Percentiles rank a stretch among this genome's conserved stretches.
Evolutionary conservation across 2,113 vertebrate genomes (phyloP).

Genomic region (Elaphurus davidianus): DNA sequence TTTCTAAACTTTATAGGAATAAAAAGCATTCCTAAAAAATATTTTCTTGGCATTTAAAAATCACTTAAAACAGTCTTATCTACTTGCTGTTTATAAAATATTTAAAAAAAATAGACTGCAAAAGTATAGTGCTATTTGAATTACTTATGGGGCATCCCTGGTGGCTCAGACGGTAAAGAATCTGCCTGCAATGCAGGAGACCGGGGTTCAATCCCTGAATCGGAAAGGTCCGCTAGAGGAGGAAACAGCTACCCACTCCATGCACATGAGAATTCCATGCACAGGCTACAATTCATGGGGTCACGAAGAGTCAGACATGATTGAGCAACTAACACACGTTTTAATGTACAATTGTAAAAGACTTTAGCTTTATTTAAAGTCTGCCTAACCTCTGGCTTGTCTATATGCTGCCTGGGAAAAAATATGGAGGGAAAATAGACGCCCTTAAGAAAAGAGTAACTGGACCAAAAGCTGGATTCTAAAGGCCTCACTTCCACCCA

Average conservation of each 20-base stretch:
- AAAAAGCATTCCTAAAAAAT: conserved; percentile 49
- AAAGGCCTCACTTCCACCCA: background rate
- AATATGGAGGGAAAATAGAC: background rate
- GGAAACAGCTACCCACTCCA: background rate
- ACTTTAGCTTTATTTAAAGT: conserved; percentile 30
- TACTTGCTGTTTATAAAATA: background rate
- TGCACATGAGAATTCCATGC: background rate
- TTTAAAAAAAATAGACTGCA: background rate
- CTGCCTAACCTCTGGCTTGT: background rate
- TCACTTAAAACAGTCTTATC: background rate
- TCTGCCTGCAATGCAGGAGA: background rate
- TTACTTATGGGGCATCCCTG: background rate
- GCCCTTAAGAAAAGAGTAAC: background rate
- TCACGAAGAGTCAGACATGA: background rate
- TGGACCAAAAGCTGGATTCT: background rate
- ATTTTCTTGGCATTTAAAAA: conserved; percentile 7
- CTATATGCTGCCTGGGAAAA: background rate
- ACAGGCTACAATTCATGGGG: background rate
- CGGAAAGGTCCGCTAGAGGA: background rate
- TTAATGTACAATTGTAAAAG: background rate
- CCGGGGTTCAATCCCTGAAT: background rate
- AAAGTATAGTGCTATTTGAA: background rate
- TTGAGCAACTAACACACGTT: background rate
- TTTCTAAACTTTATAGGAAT: conserved; percentile 24
- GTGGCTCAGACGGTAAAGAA: background rate